Base-by-base conservation (phyloP, 1,140 invertebrate genomes). In the Drosophila dunni region DNA sequence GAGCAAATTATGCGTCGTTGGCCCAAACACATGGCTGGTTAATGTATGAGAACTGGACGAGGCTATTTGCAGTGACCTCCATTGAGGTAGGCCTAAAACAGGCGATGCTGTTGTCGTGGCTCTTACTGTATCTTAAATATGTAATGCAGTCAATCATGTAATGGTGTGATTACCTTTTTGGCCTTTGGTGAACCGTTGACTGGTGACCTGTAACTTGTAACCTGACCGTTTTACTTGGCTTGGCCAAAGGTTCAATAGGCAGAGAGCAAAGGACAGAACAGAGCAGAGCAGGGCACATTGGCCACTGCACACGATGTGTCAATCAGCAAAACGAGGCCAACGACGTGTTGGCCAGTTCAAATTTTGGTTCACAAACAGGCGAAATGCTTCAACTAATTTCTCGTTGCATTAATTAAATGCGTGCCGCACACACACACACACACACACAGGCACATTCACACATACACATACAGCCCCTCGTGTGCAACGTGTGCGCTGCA, bases 111-210 rank as follows among this genome's bases (percentile, higher is more conserved):
- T 29, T 51, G 60, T 24, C 5, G 42, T 7, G n/a, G 50, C 50
- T 20, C 17, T 20, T 2, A 20, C 17, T 5, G 13, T 38, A 11
- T 50, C 57, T 46, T 74, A 54, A 74, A 74, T 74, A 68, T 17
- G 65, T 74, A 42, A 71, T 71, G 61, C 44, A 53, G 69, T 66
- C 69, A 72, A 48, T 72, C 54, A 58, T 50, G 62, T 38, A 29
- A 44, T 51, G 61, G 61, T 72, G 69, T 72, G 69, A 58, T 66
- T 72, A 53, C 62, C 62, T 66, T 72, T 58, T 72, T 40, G 61
- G 13, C 38, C 24, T 34, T n/a, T 44, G 24, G 33, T 11, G 60
- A 29, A 6, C 60, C 46, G 46, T 9, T 67, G 53, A 57, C 64
- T 34, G 34, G 4, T 36, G 50, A 53, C 15, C 62, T 29, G 36